Conservation (phyloP, 2,113 vertebrate genomes). For the Lutjanus erythropterus region DNA sequence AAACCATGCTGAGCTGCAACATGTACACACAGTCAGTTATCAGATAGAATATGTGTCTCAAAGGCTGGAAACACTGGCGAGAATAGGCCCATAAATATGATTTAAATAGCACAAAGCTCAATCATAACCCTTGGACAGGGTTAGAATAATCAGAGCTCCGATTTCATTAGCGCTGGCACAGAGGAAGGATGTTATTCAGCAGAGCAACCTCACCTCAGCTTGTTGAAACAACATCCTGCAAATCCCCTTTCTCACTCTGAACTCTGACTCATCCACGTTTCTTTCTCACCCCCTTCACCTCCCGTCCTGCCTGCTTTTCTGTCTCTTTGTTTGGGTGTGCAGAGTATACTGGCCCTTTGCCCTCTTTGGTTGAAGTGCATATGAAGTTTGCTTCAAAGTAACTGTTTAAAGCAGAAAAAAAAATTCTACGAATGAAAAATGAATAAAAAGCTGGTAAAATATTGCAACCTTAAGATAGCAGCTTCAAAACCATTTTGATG, state of each 20-base stretch:
- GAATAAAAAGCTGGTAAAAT: neutral
- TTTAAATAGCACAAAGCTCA: slow-evolving; percentile 25
- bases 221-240: slow-evolving; percentile 42
- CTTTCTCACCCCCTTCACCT: slow-evolving; percentile 2
- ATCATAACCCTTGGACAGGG: slow-evolving; percentile 26
- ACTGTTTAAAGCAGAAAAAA: slow-evolving; percentile 4
- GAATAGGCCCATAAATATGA: slow-evolving; percentile 23
- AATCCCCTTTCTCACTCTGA: neutral
- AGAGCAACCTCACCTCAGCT: slow-evolving; percentile 24
- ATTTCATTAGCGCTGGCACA: slow-evolving; percentile 51
- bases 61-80: slow-evolving; percentile 19
- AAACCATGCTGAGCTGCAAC: slow-evolving; percentile 19
- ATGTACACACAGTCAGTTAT: slow-evolving; percentile 21
- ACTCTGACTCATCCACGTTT: slow-evolving; percentile 4
- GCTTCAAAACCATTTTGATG: no score
- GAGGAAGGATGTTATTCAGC: slow-evolving; percentile 43
- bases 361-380: neutral
- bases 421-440: neutral
- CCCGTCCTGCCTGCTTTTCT: neutral
- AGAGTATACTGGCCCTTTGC: neutral
- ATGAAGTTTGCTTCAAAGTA: neutral
- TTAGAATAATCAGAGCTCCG: slow-evolving; percentile 50
- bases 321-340: neutral
- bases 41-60: slow-evolving; percentile 23
- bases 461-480: no score